These are phyloP conservation scores for Vicugna pacos DNA, from an alignment of 2,113 vertebrate species.

Conservation along the genomic window DNA sequence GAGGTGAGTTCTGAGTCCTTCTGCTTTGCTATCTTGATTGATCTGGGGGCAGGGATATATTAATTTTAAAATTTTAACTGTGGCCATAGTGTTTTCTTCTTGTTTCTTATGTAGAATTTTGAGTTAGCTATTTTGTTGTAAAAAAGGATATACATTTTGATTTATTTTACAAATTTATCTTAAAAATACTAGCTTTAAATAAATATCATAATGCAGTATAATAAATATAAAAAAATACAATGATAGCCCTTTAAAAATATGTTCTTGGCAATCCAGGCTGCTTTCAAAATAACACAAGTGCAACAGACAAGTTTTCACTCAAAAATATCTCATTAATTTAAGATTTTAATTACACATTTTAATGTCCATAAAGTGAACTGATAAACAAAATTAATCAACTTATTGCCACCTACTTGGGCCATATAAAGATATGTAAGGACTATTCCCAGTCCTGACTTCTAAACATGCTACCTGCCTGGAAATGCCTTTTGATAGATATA, in stretches of 20 bases:
- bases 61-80: neutral
- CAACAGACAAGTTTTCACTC: neutral
- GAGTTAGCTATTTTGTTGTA: neutral
- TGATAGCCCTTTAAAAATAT: neutral
- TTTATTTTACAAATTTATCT: neutral
- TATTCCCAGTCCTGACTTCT: neutral
- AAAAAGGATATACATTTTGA: constrained; percentile 9
- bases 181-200: neutral
- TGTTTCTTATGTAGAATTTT: neutral
- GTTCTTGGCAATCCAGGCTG: neutral
- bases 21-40: neutral
- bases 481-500: neutral
- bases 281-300: neutral
- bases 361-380: neutral
- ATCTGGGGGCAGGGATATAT: neutral
- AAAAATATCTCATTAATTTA: neutral
- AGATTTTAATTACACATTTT: neutral
- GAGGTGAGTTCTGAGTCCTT: neutral
- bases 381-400: neutral
- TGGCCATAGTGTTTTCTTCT: neutral
- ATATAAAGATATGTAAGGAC: neutral
- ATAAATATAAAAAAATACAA: neutral
- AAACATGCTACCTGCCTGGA: neutral
- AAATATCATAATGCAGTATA: neutral
- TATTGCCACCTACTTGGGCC: neutral